Percentiles rank a stretch among this genome's conserved stretches.
These are phyloP conservation scores for Amblyornis subalaris DNA, from an alignment of 2,113 vertebrate species.

Conservation along the genomic window DNA sequence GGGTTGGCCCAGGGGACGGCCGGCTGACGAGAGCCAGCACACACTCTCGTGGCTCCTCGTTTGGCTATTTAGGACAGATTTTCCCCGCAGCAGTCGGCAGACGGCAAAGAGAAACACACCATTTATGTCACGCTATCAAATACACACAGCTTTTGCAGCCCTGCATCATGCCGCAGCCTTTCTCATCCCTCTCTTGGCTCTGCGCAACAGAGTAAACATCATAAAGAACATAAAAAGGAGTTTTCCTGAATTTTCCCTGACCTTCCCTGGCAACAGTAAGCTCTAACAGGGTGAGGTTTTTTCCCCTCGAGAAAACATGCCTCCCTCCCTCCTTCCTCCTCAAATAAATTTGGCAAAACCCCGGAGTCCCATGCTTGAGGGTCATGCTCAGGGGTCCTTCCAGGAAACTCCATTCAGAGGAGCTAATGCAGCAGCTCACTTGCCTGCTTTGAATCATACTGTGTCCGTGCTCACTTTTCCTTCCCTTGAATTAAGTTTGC, in stretches of 20 bases:
- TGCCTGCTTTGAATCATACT: background rate
- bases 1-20: background rate
- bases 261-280: slow-evolving; percentile 58
- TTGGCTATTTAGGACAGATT: slow-evolving; percentile 12
- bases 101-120: slow-evolving; percentile 58
- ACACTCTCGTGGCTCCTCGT: background rate
- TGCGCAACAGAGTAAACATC: slow-evolving; percentile 44
- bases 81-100: slow-evolving; percentile 15
- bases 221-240: slow-evolving; percentile 56
- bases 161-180: background rate
- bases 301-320: slow-evolving; percentile 9
- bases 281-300: background rate
- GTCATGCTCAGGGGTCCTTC: background rate
- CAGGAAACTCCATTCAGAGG: slow-evolving; percentile 17
- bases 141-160: slow-evolving; percentile 36
- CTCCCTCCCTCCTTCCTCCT: background rate
- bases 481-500: background rate
- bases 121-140: slow-evolving; percentile 43
- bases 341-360: slow-evolving; percentile 11
- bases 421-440: slow-evolving; percentile 6
- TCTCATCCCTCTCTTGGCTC: slow-evolving; percentile 43
- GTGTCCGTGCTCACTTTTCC: background rate
- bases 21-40: background rate
- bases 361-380: background rate
- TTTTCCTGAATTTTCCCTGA: slow-evolving; percentile 60